Evolutionary conservation across 2,113 vertebrate genomes (phyloP).

Genomic region (Diadophis punctatus): DNA sequence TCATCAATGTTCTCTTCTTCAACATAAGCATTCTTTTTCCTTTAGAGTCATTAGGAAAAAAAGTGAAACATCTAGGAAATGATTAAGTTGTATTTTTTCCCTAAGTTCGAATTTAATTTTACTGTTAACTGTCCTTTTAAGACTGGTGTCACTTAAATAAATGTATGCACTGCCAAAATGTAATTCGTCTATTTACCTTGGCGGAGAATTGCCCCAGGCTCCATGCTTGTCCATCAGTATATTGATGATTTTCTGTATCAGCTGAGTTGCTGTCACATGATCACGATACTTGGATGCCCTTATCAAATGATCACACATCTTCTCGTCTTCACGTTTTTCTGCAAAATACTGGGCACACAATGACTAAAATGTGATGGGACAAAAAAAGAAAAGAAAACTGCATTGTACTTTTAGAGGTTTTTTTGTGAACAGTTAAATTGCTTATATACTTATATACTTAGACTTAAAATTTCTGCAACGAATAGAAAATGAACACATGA

Average conservation of each 20-base stretch:
- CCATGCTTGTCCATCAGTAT: conserved; percentile 96
- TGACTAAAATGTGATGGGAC: conserved; percentile 69
- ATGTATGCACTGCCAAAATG: neutral
- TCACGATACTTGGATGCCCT: conserved; percentile 93
- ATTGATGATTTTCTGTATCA: conserved; percentile 95
- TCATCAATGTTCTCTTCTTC: conserved; percentile 29
- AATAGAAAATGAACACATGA: neutral
- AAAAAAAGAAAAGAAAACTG: conserved; percentile 32
- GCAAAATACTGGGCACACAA: conserved; percentile 91
- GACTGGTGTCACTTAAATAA: neutral
- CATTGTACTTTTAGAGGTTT: neutral
- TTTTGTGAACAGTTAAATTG: neutral
- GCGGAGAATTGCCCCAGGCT: conserved; percentile 86
- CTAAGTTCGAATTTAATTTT: neutral
- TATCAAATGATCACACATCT: conserved; percentile 98
- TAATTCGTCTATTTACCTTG: conserved; percentile 73
- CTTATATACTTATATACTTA: neutral
- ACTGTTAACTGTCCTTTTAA: conserved; percentile 14
- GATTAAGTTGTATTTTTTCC: neutral
- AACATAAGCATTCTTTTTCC: neutral
- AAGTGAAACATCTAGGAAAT: conserved; percentile 15
- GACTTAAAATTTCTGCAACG: neutral
- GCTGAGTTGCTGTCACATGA: conserved; percentile 92
- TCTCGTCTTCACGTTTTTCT: conserved; percentile 95
- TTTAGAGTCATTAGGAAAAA: conserved; percentile 7